A percentile compares a stretch with the other conserved stretches of the same genome.
These are phyloP conservation scores for Anas bernieri DNA, from an alignment of 2,797 vertebrate genomes.

Conservation along the genomic window DNA sequence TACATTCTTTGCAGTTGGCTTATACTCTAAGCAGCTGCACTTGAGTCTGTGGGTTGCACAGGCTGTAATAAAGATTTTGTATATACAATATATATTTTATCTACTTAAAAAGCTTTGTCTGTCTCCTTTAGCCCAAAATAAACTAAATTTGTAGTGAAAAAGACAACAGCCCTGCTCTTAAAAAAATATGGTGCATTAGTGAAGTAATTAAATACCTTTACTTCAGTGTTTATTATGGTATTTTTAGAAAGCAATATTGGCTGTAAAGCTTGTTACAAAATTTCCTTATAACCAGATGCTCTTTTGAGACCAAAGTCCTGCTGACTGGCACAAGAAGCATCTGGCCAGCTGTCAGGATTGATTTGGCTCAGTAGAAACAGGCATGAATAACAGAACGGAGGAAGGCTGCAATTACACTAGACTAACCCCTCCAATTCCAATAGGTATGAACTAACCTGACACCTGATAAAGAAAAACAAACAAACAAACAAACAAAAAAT, in stretches of 20 bases:
- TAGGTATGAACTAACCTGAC: constrained; percentile 10
- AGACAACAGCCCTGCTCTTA: background rate
- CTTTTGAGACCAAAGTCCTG: constrained; percentile 60
- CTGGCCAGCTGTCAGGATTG: constrained; percentile 67
- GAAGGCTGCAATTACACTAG: constrained; percentile 36
- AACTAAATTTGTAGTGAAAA: background rate
- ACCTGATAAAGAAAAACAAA: background rate
- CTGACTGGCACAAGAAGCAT: constrained; percentile 66
- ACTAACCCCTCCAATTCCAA: constrained; percentile 23
- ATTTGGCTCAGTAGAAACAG: constrained; percentile 62
- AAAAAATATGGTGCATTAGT: background rate
- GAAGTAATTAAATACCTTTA: background rate
- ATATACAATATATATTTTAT: background rate
- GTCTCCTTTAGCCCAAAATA: background rate
- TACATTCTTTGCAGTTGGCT: background rate
- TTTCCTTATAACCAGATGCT: constrained; percentile 44
- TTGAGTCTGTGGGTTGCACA: background rate
- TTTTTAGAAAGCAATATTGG: constrained; percentile 39
- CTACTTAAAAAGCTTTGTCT: background rate
- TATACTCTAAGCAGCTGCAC: background rate
- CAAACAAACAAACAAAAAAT: background rate
- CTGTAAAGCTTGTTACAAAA: constrained; percentile 26
- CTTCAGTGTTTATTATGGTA: background rate
- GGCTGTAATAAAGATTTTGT: background rate
- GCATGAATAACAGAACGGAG: constrained; percentile 10